phyloP scores from a whole-genome alignment of 92 coral and sea anemone species.

The Phenganax marumi region DNA sequence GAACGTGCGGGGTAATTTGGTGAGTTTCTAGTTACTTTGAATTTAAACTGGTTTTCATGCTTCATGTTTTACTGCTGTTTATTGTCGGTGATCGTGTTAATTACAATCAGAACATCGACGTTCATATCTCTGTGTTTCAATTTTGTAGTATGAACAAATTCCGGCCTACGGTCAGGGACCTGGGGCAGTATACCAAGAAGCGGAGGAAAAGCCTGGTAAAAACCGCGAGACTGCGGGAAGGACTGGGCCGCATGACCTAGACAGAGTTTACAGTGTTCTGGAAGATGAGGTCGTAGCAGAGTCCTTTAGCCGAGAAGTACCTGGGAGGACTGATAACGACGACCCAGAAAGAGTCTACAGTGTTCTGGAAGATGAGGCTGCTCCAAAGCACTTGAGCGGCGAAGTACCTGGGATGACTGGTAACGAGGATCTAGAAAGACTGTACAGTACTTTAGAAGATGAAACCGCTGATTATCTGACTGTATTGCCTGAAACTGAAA shows the following conservation, averaged over 20 bases:
- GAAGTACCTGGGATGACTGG: not conserved
- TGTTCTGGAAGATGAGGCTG: slow-evolving; percentile 21
- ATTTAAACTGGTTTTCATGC: too few species aligned
- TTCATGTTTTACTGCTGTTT: too few species aligned
- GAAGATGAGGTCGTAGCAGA: not conserved
- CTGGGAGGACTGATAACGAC: not conserved
- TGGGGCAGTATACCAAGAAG: too few species aligned
- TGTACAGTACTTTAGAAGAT: slow-evolving; percentile 33
- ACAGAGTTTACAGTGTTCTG: not conserved
- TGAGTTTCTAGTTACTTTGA: not conserved
- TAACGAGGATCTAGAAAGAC: not conserved
- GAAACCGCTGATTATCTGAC: slow-evolving; percentile 17
- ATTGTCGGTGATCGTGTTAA: not conserved
- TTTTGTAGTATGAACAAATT: slow-evolving; percentile 1
- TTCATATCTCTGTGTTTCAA: not conserved
- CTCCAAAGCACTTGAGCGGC: too few species aligned
- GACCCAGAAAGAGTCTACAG: slow-evolving; percentile 19
- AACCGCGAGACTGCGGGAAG: too few species aligned
- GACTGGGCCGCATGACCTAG: not conserved
- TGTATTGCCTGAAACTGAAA: slow-evolving; percentile 26
- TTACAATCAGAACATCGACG: not conserved
- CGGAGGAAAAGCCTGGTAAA: too few species aligned
- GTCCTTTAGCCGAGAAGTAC: not conserved
- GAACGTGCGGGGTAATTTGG: not conserved
- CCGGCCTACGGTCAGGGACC: too few species aligned